Conservation (phyloP, 1,140 invertebrate species). For the Oryctes rhinoceros region DNA sequence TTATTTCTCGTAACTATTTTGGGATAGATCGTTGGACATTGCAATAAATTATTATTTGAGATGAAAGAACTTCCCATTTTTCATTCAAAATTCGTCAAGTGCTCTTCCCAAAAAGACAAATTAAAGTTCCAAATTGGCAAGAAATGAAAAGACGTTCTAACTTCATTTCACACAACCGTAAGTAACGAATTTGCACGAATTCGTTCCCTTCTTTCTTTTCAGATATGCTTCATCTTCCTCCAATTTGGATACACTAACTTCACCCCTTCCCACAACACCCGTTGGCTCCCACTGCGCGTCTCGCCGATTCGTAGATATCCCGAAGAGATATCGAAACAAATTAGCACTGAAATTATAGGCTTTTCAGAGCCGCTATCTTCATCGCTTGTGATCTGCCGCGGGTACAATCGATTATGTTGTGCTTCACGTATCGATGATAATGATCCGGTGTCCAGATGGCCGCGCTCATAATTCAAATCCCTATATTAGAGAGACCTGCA, state of each 20-base stretch:
- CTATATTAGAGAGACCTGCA: conserved; percentile 48
- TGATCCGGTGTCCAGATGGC: conserved; percentile 55
- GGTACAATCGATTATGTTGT: conserved; percentile 58
- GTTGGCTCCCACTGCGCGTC: not conserved
- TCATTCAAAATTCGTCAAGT: too few species aligned
- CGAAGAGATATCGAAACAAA: conserved; percentile 32
- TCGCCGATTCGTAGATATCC: conserved; percentile 12
- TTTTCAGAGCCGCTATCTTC: conserved; percentile 61
- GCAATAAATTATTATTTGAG: too few species aligned
- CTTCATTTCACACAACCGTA: too few species aligned
- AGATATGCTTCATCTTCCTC: not conserved
- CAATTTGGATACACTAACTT: not conserved
- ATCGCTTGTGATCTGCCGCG: conserved; percentile 56
- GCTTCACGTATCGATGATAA: conserved; percentile 52
- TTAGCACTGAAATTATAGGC: conserved; percentile 58
- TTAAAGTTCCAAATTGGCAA: too few species aligned
- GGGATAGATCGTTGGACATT: too few species aligned
- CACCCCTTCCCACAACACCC: not conserved
- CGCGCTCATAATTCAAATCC: conserved; percentile 57
- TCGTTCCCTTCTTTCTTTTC: not conserved
- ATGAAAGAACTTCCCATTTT: too few species aligned
- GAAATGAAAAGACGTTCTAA: too few species aligned
- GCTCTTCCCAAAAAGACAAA: too few species aligned
- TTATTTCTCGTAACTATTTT: too few species aligned
- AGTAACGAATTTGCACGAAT: not conserved